Conservation (phyloP, 2,888 invertebrate genomes). For the Patella depressa region DNA sequence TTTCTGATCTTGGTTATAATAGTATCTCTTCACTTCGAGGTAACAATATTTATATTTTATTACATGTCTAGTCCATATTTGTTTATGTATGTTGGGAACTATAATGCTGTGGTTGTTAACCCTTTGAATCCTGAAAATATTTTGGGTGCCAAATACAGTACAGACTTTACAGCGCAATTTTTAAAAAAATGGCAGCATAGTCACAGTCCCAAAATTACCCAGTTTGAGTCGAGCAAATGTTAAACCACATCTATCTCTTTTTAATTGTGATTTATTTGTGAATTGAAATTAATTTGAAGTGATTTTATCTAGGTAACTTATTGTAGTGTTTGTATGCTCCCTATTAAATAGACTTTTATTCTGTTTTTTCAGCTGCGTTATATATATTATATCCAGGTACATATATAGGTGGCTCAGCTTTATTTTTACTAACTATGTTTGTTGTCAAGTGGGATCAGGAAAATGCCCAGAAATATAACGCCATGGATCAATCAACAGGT, state of each 20-base stretch:
- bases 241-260: neutral
- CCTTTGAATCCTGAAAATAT: too few relatives aligned
- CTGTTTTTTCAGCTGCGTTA: slow-evolving; percentile 53
- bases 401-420: slow-evolving; percentile 52
- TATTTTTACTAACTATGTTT: slow-evolving; percentile 60
- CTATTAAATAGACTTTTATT: neutral
- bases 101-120: too few relatives aligned
- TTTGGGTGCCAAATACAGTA: too few relatives aligned
- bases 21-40: slow-evolving; percentile 53
- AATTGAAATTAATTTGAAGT: neutral
- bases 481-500: neutral
- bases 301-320: neutral
- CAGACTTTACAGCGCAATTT: too few relatives aligned
- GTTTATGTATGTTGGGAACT: too few relatives aligned
- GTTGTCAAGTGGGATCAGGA: slow-evolving; percentile 52
- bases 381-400: slow-evolving; percentile 63
- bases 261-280: too few relatives aligned
- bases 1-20: slow-evolving; percentile 47
- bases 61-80: too few relatives aligned
- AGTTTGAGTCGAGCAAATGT: too few relatives aligned
- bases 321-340: neutral
- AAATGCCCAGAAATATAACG: slow-evolving; percentile 25
- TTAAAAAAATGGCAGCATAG: too few relatives aligned
- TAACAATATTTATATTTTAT: slow-evolving; percentile 18
- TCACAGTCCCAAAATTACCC: too few relatives aligned